Percentiles rank a stretch among this genome's conserved stretches.
Evolutionary conservation across 2,888 invertebrate genomes (phyloP).

Genomic region (Pharmacophagus antenor): DNA sequence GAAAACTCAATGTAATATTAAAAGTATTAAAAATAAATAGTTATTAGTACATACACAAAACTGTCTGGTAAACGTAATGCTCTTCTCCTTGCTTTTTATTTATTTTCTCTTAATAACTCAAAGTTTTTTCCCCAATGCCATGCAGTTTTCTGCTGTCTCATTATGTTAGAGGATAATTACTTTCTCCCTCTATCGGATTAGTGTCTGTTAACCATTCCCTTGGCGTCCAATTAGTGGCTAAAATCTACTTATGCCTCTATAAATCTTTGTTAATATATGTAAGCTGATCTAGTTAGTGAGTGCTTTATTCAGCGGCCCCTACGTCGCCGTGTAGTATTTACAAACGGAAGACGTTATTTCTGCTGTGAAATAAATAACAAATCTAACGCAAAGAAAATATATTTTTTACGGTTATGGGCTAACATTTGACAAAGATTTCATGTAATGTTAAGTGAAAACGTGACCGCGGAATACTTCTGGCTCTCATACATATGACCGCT

Average conservation of each 20-base stretch:
- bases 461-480: too few species aligned
- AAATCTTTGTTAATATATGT: constrained; percentile 21
- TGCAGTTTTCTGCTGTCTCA: neutral
- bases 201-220: constrained; percentile 16
- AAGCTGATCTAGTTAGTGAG: constrained; percentile 35
- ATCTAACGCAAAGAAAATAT: neutral
- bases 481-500: too few species aligned
- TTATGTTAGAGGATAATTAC: neutral
- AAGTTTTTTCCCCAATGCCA: too few species aligned
- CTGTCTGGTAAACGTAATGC: too few species aligned
- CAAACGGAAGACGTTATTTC: neutral
- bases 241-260: constrained; percentile 15
- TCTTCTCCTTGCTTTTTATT: too few species aligned
- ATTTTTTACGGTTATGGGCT: too few species aligned
- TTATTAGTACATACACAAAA: neutral
- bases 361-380: neutral
- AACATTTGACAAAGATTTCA: neutral
- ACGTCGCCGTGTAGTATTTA: constrained; percentile 38
- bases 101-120: too few species aligned
- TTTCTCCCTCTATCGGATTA: constrained; percentile 6
- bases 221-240: constrained; percentile 18
- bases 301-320: constrained; percentile 32
- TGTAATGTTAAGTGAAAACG: too few species aligned
- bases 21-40: too few species aligned
- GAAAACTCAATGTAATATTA: too few species aligned